These are phyloP conservation scores for Drosophila ustulata DNA, from an alignment of 2,888 invertebrate genomes.

Conservation along the genomic window DNA sequence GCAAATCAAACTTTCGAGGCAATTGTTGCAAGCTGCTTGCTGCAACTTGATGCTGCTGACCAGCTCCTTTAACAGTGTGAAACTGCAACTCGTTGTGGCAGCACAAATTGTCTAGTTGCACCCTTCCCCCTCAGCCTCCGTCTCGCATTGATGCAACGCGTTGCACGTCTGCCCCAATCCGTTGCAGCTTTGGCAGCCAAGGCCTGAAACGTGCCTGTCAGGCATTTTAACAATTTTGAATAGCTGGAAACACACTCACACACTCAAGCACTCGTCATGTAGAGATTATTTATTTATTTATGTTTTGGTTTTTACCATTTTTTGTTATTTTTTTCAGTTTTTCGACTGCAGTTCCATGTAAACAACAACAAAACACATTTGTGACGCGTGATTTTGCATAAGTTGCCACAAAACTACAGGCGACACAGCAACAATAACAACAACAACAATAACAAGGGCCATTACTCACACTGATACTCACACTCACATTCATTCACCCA, in stretches of 20 bases:
- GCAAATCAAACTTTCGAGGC: constrained; percentile 51
- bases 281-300: constrained; percentile 52
- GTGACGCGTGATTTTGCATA: constrained; percentile 81
- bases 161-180: constrained; percentile 54
- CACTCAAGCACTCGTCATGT: constrained; percentile 1
- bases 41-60: constrained; percentile 31
- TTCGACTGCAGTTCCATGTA: constrained; percentile 72
- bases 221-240: constrained; percentile 77
- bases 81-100: constrained; percentile 61
- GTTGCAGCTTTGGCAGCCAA: constrained; percentile 45
- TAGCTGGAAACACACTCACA: constrained; percentile 48
- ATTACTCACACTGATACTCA: constrained; percentile 17
- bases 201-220: constrained; percentile 74
- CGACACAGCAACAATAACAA: constrained; percentile 27
- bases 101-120: constrained; percentile 31
- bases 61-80: constrained; percentile 58
- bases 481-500: background rate
- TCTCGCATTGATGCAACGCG: constrained; percentile 7
- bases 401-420: constrained; percentile 61
- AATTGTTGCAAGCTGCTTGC: constrained; percentile 51
- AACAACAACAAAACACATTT: constrained; percentile 81
- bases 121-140: background rate
- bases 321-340: constrained; percentile 12
- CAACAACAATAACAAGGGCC: constrained; percentile 32
- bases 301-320: constrained; percentile 36